Evolutionary conservation across 2,888 invertebrate species (phyloP).

Genomic region (Rhagophthalmus giganteus): DNA sequence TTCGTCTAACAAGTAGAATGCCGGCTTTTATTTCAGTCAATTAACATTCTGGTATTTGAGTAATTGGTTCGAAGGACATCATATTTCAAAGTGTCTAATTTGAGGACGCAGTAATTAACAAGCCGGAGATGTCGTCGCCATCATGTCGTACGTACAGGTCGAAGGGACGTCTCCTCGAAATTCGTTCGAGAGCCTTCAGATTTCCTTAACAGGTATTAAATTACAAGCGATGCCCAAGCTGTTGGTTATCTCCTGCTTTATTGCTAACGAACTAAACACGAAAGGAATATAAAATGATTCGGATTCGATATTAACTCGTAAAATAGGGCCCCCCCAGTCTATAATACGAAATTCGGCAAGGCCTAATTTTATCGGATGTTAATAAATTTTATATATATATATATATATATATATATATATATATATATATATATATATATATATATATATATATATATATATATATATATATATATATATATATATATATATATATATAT

Average conservation of each 20-base stretch:
- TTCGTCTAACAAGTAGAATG: conserved; percentile 12
- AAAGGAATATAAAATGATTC: conserved; percentile 12
- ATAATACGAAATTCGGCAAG: not conserved
- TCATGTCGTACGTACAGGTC: conserved; percentile 27
- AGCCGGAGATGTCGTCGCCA: conserved; percentile 39
- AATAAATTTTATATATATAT: no score
- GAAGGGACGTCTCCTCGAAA: conserved; percentile 27
- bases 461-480: no score
- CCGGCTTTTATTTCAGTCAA: conserved; percentile 42
- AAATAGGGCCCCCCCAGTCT: not conserved
- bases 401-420: no score
- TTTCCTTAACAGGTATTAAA: conserved; percentile 31
- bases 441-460: no score
- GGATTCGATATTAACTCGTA: not conserved
- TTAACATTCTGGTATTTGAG: conserved; percentile 46
- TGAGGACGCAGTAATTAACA: conserved; percentile 45
- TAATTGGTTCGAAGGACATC: conserved; percentile 49
- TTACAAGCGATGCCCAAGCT: conserved; percentile 25
- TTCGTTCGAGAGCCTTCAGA: conserved; percentile 22
- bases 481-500: no score
- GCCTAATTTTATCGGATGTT: not conserved
- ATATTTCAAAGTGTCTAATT: conserved; percentile 51
- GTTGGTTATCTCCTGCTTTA: conserved; percentile 15
- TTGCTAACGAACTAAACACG: conserved; percentile 13
- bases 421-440: no score